phyloP scores from a whole-genome alignment of 2,888 invertebrate genomes.

The Lochmaea capreae region DNA sequence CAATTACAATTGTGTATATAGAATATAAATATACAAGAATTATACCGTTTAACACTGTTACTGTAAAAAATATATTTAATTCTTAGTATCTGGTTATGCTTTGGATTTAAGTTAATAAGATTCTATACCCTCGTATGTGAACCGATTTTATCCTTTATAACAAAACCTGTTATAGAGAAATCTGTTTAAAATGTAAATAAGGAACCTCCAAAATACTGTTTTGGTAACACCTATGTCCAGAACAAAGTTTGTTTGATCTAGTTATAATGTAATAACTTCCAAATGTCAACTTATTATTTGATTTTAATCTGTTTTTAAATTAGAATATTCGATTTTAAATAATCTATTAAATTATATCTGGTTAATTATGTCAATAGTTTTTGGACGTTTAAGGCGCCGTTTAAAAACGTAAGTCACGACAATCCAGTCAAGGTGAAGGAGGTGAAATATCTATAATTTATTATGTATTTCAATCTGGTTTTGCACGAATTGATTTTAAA shows the following conservation, averaged over 20 bases:
- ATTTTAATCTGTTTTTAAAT: slow-evolving; percentile 56
- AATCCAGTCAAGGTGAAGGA: slow-evolving; percentile 11
- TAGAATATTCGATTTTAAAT: slow-evolving; percentile 44
- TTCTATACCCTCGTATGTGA: too few relatives aligned
- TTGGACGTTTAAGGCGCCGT: slow-evolving; percentile 21
- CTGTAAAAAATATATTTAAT: too few relatives aligned
- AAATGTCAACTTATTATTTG: slow-evolving; percentile 59
- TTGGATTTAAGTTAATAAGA: too few relatives aligned
- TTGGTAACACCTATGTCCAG: neutral
- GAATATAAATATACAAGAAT: too few relatives aligned
- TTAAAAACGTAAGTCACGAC: slow-evolving; percentile 16
- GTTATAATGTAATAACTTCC: slow-evolving; percentile 57
- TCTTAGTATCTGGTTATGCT: too few relatives aligned
- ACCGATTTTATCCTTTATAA: too few relatives aligned
- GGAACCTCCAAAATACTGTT: slow-evolving; percentile 6
- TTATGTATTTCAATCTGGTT: neutral
- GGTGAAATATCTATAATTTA: neutral
- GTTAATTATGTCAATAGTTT: slow-evolving; percentile 19
- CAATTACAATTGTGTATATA: too few relatives aligned
- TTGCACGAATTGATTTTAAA: neutral
- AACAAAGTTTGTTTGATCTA: slow-evolving; percentile 57
- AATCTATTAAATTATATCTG: slow-evolving; percentile 19
- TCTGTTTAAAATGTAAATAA: slow-evolving; percentile 8
- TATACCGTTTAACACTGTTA: too few relatives aligned
- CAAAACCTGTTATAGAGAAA: neutral